A percentile compares a stretch with the other conserved stretches of the same genome.
phyloP scores from a whole-genome alignment of 2,113 vertebrate genomes.

The Athene noctua region DNA sequence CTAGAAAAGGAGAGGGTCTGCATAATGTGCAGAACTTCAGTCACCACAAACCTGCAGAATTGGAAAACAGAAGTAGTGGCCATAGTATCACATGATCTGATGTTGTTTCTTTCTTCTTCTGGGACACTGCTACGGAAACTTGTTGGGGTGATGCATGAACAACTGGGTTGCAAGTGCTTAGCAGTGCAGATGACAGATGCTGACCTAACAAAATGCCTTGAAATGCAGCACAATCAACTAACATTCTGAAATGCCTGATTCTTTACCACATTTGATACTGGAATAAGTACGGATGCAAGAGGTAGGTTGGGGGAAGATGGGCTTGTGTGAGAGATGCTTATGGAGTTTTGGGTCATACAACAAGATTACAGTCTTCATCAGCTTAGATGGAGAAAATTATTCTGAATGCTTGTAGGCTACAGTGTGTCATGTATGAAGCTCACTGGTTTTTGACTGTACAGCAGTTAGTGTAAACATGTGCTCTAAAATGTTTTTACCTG shows the following conservation, averaged over 20 bases:
- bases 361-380: background rate
- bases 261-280: background rate
- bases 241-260: constrained; percentile 50
- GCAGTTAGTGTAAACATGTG: background rate
- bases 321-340: background rate
- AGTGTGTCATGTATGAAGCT: background rate
- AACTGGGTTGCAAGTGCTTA: constrained; percentile 45
- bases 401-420: background rate
- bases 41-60: background rate
- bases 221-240: constrained; percentile 60
- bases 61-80: constrained; percentile 56
- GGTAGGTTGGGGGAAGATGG: background rate
- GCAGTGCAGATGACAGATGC: constrained; percentile 59
- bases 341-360: background rate
- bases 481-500: background rate
- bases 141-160: constrained; percentile 64
- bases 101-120: constrained; percentile 43
- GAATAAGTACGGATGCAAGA: background rate
- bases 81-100: constrained; percentile 58
- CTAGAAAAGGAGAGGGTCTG: background rate
- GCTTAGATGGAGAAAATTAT: background rate
- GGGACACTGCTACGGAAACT: constrained; percentile 36
- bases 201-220: constrained; percentile 62
- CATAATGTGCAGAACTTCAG: background rate
- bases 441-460: background rate